Base-by-base conservation (phyloP, 1,140 invertebrate species). In the Onthophagus taurus region DNA sequence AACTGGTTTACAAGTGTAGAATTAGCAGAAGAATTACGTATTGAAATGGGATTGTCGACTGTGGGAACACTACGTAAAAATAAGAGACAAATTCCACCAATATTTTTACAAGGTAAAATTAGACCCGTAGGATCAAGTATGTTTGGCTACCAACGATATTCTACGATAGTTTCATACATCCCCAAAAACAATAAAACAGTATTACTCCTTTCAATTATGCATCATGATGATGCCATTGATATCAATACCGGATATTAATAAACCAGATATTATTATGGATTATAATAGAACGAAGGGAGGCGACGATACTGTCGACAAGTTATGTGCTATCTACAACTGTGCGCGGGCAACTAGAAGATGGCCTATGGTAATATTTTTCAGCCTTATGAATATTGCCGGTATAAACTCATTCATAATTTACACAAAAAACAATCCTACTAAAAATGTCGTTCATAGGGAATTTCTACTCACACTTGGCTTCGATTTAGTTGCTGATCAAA, bases 141-240 rank as follows among this genome's bases (percentile, higher is more conserved):
- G 24, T 26, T 26, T n/a, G 24, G 6, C 24, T 26, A 26, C n/a
- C 24, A 26, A 26, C 6, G n/a, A 26, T 26, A 26, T 26, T 7
- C 24, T n/a, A 26, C 24, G n/a, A 26, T 26, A 26, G 24, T 26
- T 26, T 26, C n/a, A n/a, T n/a, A n/a, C n/a, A n/a, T n/a, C n/a
- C n/a, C n/a, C n/a, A n/a, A n/a, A n/a, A n/a, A n/a, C n/a, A n/a
- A n/a, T n/a, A n/a, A n/a, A n/a, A n/a, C n/a, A n/a, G n/a, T n/a
- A n/a, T n/a, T n/a, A 14, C 31, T 34, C 7, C 7, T 11, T 34
- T 11, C 31, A 11, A 34, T 6, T 34, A 34, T 11, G 8, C 8
- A 34, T 34, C 6, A 11, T 14, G 14, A 34, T 34, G 52, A 55
- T 11, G 61, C 57, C 8, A 60, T 66, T 2, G 8, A 8, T 6